A percentile compares a stretch with the other conserved stretches of the same genome.
These are phyloP conservation scores for Myanophis thanlyinensis DNA, from an alignment of 2,113 vertebrate species.

Conservation along the genomic window DNA sequence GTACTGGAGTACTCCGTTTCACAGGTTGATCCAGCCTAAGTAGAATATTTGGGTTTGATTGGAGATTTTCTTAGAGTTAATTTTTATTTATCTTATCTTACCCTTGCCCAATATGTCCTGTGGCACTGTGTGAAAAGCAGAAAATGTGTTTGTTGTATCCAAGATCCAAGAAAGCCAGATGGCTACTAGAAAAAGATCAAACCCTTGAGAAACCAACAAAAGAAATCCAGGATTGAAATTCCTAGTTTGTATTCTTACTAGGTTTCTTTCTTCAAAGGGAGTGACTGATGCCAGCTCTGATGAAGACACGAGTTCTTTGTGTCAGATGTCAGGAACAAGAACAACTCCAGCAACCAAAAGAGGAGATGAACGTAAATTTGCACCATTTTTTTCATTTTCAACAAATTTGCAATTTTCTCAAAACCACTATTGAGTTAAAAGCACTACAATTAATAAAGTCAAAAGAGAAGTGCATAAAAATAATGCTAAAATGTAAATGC, in stretches of 20 bases:
- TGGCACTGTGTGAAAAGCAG: not conserved
- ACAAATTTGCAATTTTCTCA: not conserved
- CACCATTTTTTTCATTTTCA: not conserved
- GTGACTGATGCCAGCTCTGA: conserved; percentile 49
- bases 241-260: not conserved
- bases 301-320: conserved; percentile 52
- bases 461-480: not conserved
- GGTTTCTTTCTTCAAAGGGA: conserved; percentile 62
- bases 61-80: not conserved
- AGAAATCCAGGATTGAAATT: not conserved
- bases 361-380: conserved; percentile 63
- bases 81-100: not conserved
- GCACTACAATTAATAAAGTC: not conserved
- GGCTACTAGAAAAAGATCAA: not conserved
- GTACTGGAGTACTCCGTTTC: not conserved
- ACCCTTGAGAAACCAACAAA: not conserved
- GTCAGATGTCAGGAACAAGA: conserved; percentile 43
- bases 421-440: not conserved
- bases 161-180: not conserved
- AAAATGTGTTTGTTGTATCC: not conserved
- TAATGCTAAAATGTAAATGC: not conserved
- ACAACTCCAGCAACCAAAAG: conserved; percentile 48
- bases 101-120: not conserved
- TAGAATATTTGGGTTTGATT: not conserved
- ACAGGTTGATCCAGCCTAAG: not conserved